Evolutionary conservation across 2,888 invertebrate genomes (phyloP).

Genomic region (Eurytoma adleriae): DNA sequence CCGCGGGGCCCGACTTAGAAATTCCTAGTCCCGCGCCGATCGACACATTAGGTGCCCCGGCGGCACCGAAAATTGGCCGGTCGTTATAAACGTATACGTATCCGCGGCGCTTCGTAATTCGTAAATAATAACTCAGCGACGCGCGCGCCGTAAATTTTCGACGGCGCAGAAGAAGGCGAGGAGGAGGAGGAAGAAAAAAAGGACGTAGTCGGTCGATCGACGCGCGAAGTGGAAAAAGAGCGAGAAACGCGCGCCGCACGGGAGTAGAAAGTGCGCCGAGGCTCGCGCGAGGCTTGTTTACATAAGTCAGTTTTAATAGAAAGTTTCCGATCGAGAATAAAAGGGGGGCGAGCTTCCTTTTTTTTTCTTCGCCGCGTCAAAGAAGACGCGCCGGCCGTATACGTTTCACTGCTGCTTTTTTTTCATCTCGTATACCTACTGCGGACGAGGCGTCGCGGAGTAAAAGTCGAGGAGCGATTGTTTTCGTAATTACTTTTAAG

Average conservation of each 20-base stretch:
- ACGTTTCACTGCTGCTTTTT: not conserved
- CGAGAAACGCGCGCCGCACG: not conserved
- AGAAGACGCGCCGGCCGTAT: not conserved
- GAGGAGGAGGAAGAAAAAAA: not conserved
- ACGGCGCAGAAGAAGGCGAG: not conserved
- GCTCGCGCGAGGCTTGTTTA: conserved; percentile 42
- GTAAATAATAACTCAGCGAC: conserved; percentile 72
- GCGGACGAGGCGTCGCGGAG: not conserved
- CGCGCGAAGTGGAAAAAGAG: not conserved
- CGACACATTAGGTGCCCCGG: conserved; percentile 40
- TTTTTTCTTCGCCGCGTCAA: not conserved
- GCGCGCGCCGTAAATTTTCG: conserved; percentile 44
- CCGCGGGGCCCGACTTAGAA: conserved; percentile 49
- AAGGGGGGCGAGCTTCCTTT: conserved; percentile 4
- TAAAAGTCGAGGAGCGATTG: conserved; percentile 36
- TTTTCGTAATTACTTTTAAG: conserved; percentile 53
- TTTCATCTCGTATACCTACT: not conserved
- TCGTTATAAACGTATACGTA: conserved; percentile 49
- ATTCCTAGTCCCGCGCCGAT: conserved; percentile 56
- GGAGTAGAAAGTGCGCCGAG: conserved; percentile 23
- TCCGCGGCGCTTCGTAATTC: conserved; percentile 74
- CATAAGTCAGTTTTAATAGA: conserved; percentile 52
- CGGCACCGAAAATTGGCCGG: conserved; percentile 59
- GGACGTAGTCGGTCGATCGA: not conserved
- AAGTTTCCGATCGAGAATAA: conserved; percentile 32